These are phyloP conservation scores for Hymenochirus boettgeri DNA, from an alignment of 2,113 vertebrate genomes.

Conservation along the genomic window DNA sequence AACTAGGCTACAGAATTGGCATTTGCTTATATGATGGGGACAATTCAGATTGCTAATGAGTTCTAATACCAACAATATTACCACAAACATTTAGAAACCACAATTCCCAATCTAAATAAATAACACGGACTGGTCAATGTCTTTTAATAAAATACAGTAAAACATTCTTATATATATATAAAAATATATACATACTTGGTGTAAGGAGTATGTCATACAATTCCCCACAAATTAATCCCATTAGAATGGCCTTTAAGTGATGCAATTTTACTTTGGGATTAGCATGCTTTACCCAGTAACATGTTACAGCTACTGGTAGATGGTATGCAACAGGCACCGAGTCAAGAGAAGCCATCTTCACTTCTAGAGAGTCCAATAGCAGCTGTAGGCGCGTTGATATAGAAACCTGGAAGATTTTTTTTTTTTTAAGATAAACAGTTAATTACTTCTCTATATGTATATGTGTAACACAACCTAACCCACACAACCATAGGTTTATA, in stretches of 20 bases:
- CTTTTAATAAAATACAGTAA: too few relatives aligned
- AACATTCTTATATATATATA: too few relatives aligned
- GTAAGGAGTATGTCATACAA: conserved; percentile 38
- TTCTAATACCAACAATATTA: not conserved
- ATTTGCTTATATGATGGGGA: too few relatives aligned
- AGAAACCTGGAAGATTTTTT: conserved; percentile 7
- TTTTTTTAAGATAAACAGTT: too few relatives aligned
- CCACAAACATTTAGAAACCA: too few relatives aligned
- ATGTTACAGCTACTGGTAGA: conserved; percentile 65
- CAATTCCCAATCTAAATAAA: too few relatives aligned
- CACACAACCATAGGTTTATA: too few relatives aligned
- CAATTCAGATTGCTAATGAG: too few relatives aligned
- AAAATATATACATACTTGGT: conserved; percentile 52
- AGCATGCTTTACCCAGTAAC: conserved; percentile 67
- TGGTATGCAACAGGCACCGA: conserved; percentile 57
- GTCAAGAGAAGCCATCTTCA: conserved; percentile 50
- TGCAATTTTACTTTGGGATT: conserved; percentile 54
- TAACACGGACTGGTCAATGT: too few relatives aligned
- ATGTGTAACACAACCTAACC: too few relatives aligned
- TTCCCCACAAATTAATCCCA: conserved; percentile 63
- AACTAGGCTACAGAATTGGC: too few relatives aligned
- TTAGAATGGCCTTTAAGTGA: conserved; percentile 72
- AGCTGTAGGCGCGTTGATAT: conserved; percentile 51
- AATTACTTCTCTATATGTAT: too few relatives aligned
- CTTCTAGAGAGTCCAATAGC: conserved; percentile 64